phyloP scores from a whole-genome alignment of 2,888 invertebrate species.

The Melinaea menophilus region DNA sequence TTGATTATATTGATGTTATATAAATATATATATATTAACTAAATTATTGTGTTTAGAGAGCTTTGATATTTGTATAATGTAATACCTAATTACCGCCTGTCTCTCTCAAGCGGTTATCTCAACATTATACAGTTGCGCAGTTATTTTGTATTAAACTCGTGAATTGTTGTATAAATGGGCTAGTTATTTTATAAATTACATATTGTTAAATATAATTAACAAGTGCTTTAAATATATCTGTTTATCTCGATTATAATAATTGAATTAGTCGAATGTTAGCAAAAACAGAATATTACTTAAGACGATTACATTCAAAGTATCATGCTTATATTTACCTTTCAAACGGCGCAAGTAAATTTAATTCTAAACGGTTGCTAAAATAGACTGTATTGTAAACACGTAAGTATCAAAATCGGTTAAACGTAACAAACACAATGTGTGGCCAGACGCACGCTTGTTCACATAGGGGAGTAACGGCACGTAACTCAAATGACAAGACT shows the following conservation, averaged over 20 bases:
- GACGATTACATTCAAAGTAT: constrained; percentile 10
- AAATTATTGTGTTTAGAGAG: neutral
- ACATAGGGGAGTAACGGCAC: constrained; percentile 14
- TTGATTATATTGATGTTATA: constrained; percentile 1
- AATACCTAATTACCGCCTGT: neutral
- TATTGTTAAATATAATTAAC: no score
- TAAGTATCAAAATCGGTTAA: constrained; percentile 9
- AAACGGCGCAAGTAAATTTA: constrained; percentile 8
- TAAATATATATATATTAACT: neutral
- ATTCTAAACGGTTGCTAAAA: neutral
- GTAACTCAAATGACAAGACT: constrained; percentile 16
- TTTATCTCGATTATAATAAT: neutral
- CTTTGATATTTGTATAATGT: neutral
- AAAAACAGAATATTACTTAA: constrained; percentile 9
- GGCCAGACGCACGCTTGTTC: constrained; percentile 12
- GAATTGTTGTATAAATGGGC: neutral
- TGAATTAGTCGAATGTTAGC: neutral
- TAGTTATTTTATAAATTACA: no score
- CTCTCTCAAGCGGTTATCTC: neutral
- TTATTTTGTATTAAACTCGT: neutral
- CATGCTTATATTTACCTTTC: constrained; percentile 8
- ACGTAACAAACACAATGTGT: constrained; percentile 3
- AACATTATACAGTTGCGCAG: neutral
- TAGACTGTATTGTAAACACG: neutral
- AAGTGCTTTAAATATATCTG: neutral